These are phyloP conservation scores for Pherbina coryleti DNA, from an alignment of 2,888 invertebrate genomes.

Conservation along the genomic window DNA sequence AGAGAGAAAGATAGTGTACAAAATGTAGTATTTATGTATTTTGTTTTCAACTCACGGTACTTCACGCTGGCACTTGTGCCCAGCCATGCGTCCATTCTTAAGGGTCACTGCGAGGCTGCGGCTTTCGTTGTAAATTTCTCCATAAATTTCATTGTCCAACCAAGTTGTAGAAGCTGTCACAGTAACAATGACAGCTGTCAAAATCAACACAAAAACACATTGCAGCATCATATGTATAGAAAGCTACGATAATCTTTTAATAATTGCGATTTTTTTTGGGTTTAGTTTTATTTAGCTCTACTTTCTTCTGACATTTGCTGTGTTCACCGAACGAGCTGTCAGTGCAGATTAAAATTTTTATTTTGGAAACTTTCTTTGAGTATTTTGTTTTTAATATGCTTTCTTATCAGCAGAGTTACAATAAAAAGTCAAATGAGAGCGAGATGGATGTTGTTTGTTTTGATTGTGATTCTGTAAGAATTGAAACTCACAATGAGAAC, in stretches of 20 bases:
- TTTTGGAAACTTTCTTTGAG: background rate
- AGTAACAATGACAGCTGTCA: background rate
- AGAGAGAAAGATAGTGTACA: background rate
- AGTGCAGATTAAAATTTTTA: constrained; percentile 10
- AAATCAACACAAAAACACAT: background rate
- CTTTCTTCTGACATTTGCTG: constrained; percentile 1
- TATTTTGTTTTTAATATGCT: background rate
- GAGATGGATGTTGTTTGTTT: background rate
- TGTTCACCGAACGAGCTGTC: constrained; percentile 28
- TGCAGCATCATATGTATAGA: background rate
- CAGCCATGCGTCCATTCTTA: background rate
- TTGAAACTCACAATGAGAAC: too few relatives aligned
- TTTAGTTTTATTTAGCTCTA: background rate
- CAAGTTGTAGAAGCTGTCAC: background rate
- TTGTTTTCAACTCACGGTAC: constrained; percentile 58
- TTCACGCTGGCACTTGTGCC: constrained; percentile 56
- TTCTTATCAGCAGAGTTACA: constrained; percentile 16
- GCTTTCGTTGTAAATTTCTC: constrained; percentile 49
- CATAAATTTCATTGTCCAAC: constrained; percentile 41
- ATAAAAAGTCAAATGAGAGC: background rate
- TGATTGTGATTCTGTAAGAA: too few relatives aligned
- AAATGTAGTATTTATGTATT: background rate
- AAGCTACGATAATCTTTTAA: background rate
- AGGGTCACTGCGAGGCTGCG: constrained; percentile 44
- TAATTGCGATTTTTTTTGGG: too few relatives aligned